Evolutionary conservation across 2,888 invertebrate species (phyloP).

Genomic region (Cephonodes hylas): DNA sequence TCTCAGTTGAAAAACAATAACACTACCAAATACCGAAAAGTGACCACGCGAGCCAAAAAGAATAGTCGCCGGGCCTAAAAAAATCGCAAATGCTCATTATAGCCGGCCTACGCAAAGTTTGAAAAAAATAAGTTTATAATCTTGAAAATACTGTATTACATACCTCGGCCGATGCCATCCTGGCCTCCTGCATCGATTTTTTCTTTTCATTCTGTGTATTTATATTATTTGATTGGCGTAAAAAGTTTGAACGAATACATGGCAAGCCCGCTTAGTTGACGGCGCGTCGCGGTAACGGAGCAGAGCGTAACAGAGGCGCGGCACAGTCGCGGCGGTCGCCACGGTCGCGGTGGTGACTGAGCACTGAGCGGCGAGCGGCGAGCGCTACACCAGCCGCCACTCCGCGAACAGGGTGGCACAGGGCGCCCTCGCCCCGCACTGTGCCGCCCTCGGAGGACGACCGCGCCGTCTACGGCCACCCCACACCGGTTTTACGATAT

Average conservation of each 20-base stretch:
- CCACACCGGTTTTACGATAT: conserved; percentile 23
- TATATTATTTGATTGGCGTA: conserved; percentile 41
- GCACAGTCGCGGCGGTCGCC: too few species aligned
- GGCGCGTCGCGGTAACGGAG: conserved; percentile 18
- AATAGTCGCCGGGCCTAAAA: not conserved
- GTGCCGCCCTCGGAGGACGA: conserved; percentile 20
- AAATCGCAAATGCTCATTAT: conserved; percentile 9
- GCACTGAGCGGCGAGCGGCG: conserved; percentile 25
- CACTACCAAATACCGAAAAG: not conserved
- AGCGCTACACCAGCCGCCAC: conserved; percentile 19
- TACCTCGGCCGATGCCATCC: conserved; percentile 40
- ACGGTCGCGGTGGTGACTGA: conserved; percentile 48
- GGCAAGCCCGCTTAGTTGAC: conserved; percentile 39
- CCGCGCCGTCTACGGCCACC: conserved; percentile 22
- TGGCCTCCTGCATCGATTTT: conserved; percentile 25
- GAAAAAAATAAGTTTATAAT: not conserved
- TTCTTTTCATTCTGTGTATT: conserved; percentile 46
- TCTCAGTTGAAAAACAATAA: not conserved
- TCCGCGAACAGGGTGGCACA: conserved; percentile 35
- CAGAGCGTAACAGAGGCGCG: conserved; percentile 24
- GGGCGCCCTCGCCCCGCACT: conserved; percentile 32
- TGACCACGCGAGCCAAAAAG: not conserved
- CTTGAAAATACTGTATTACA: conserved; percentile 26
- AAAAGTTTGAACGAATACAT: conserved; percentile 64
- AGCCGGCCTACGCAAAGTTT: not conserved